Conservation (phyloP, 2,113 vertebrate species). For the Lonchura striata region DNA sequence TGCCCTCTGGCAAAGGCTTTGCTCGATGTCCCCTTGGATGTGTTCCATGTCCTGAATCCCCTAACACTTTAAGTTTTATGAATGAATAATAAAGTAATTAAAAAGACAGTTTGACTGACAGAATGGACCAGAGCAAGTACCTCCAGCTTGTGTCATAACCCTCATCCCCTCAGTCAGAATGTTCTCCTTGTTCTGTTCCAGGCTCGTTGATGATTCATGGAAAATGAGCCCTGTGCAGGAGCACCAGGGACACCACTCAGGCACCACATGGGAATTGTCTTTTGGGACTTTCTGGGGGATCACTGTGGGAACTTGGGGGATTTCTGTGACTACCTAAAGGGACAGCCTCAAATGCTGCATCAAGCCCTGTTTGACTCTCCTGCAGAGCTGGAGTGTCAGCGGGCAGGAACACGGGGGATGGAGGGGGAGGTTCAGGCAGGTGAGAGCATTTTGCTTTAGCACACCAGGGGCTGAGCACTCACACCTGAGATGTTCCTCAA, state of each 20-base stretch:
- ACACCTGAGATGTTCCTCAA: not conserved
- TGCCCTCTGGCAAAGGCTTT: not conserved
- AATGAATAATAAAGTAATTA: not conserved
- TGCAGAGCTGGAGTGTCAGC: fast-evolving
- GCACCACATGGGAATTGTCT: not conserved
- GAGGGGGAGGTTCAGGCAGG: not conserved
- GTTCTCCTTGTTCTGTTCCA: fast-evolving
- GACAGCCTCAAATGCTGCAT: not conserved
- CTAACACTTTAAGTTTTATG: not conserved
- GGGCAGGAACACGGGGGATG: fast-evolving
- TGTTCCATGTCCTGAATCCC: not conserved
- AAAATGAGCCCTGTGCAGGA: not conserved
- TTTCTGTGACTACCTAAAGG: not conserved
- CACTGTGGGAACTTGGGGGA: not conserved
- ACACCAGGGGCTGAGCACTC: fast-evolving
- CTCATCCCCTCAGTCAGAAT: not conserved
- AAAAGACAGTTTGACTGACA: not conserved
- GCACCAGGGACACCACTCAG: not conserved
- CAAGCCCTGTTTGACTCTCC: not conserved
- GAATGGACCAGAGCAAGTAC: not conserved
- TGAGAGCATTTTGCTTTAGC: not conserved
- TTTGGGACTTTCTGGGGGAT: not conserved
- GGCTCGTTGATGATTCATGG: fast-evolving
- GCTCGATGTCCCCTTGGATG: not conserved
- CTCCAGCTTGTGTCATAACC: not conserved